Evolutionary conservation across 2,888 invertebrate genomes (phyloP).

Genomic region (Ferrisia virgata): DNA sequence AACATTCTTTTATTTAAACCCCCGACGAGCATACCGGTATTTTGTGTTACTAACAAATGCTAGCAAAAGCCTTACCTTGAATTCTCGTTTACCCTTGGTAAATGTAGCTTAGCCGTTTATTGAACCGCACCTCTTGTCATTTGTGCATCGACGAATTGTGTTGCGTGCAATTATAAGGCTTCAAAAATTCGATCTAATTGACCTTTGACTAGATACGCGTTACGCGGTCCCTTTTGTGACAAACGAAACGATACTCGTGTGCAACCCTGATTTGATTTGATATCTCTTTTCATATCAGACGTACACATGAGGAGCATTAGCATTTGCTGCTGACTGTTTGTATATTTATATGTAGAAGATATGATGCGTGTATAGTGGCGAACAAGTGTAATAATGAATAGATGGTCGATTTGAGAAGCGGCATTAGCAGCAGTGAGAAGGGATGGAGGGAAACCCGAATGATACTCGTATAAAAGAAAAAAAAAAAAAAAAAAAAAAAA

Average conservation of each 20-base stretch:
- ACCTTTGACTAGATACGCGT: not conserved
- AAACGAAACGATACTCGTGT: not conserved
- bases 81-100: not conserved
- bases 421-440: no score
- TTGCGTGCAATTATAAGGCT: not conserved
- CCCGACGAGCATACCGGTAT: no score
- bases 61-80: not conserved
- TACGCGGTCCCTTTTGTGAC: not conserved
- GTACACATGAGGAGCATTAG: not conserved
- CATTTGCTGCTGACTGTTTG: not conserved
- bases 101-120: not conserved
- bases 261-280: not conserved
- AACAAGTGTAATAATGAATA: not conserved
- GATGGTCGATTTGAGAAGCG: not conserved
- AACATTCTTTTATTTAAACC: no score
- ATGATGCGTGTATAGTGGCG: not conserved
- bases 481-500: not conserved
- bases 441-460: not conserved
- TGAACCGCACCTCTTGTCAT: not conserved
- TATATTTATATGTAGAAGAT: no score
- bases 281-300: not conserved
- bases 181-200: slow-evolving; percentile 12
- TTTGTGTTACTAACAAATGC: no score
- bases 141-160: not conserved
- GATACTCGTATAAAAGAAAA: not conserved